Base-by-base conservation (phyloP, 2,113 vertebrate genomes). In the Eupsittula cactorum region DNA sequence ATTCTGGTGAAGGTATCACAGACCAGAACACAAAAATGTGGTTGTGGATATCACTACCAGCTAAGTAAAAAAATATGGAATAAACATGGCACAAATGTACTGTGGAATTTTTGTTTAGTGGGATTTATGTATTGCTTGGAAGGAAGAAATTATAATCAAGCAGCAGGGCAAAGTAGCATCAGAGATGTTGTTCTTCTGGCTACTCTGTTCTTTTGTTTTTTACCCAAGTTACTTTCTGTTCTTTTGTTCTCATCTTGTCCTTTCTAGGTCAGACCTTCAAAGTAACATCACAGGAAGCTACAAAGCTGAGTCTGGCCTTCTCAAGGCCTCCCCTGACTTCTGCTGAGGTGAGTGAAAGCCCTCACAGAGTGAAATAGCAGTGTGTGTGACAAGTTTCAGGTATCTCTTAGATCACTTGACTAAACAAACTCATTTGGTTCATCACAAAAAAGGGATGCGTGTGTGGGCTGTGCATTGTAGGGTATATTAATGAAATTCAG, bases 251-350 rank as follows among this genome's bases (percentile, higher is more conserved):
- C 1, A 0, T 4, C 60, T 33, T 17, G 52, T 70, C 18, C 16
- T 46, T 87, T 59, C 11, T 94, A 99, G 99, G 95, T 89, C 98
- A 98, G 88, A 97, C 98, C 3, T 98, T 98, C 46, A 98, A 97
- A 86, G 90, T 92, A 2, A 97, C 98, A 1, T 99, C 99, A 3
- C 98, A 98, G 79, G 99, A 99, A 97, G 99, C 98, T 82, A 99
- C 98, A 5, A 98, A 98, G 92, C 97, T 99, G 90, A 99, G 98
- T 37, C 87, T 98, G 76, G 98, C 97, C 16, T 99, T 99, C 94
- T 98, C 98, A 41, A 97, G 97, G 73, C 96, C 98, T 5, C 98
- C 98, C 0, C 67, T 96, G 89, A 98, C 98, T 2, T 98, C 98
- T 55, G 94, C 97, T 37, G 98, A 99, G 98, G 99, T 99, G 93